Base-by-base conservation (phyloP, 1,140 invertebrate genomes). In the Uloborus diversus region DNA sequence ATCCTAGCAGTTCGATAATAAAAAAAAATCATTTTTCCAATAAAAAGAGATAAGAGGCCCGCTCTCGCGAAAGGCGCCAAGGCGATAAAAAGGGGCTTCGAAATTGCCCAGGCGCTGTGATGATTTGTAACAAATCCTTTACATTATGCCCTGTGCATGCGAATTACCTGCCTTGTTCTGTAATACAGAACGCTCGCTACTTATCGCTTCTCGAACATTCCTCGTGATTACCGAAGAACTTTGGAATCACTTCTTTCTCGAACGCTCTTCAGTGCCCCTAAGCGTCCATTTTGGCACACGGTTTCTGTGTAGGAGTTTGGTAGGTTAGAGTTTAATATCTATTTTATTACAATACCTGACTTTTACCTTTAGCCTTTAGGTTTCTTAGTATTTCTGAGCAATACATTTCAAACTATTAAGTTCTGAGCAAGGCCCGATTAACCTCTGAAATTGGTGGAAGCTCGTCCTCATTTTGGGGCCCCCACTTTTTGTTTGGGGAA, bases 81-180 rank as follows among this genome's bases (percentile, higher is more conserved):
- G 42, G 57, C 71, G 71, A 75, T 75, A 75, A 75, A 78, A 78
- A 56, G 61, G 49, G 35, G 73, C 61, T 23, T 35, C 61, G 73
- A 78, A 78, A 78, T 78, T 65, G 73, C 73, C n/a, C 30, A 27
- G 47, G 33, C 59, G 61, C 73, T 78, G 42, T 62, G 73, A 78
- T 78, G 73, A 78, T 78, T 78, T 78, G 73, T 78, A 64, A 78
- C 73, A 78, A 78, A 78, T 78, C 73, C 73, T 35, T 78, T 78
- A 78, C 73, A 78, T 78, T 78, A 78, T 78, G 62, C 73, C 73
- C 73, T 42, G 62, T 78, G 73, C 73, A 78, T 78, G 73, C 62
- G 73, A 78, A 78, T 78, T 78, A 78, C 73, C 62, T 78, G 73
- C 73, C 73, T 65, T 78, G 73, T 78, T 78, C 62, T 78, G 73